A percentile compares a stretch with the other conserved stretches of the same genome.
phyloP scores from a whole-genome alignment of 2,113 vertebrate genomes.

The Pygathrix nemaeus region DNA sequence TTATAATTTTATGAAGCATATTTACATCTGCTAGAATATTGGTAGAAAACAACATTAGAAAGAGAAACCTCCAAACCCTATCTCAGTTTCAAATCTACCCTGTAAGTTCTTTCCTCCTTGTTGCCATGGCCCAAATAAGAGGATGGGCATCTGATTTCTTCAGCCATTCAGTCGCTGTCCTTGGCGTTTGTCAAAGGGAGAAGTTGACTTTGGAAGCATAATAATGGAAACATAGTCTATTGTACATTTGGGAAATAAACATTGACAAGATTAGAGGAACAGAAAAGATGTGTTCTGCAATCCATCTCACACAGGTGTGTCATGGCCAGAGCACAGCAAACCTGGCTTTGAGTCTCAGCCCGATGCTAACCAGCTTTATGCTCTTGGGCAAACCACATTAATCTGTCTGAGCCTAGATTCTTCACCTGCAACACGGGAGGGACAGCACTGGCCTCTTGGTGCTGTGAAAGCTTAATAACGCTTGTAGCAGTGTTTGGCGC shows the following conservation, averaged over 20 bases:
- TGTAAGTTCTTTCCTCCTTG: neutral
- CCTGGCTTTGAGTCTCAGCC: conserved; percentile 22
- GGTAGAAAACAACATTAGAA: neutral
- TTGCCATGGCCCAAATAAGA: neutral
- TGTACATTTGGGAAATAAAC: neutral
- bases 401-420: neutral
- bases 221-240: neutral
- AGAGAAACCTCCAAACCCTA: neutral
- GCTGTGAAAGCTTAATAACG: neutral
- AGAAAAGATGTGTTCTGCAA: neutral
- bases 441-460: neutral
- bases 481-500: neutral
- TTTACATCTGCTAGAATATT: conserved; percentile 14
- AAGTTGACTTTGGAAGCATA: conserved; percentile 57
- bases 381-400: neutral
- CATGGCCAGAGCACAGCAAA: neutral
- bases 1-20: neutral
- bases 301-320: conserved; percentile 43
- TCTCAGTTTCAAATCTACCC: conserved; percentile 4
- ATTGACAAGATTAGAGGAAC: neutral
- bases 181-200: conserved; percentile 48
- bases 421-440: neutral
- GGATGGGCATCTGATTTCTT: neutral
- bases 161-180: neutral
- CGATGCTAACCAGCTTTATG: neutral